phyloP scores from a whole-genome alignment of 2,113 vertebrate genomes.

The Thalassoma bifasciatum region DNA sequence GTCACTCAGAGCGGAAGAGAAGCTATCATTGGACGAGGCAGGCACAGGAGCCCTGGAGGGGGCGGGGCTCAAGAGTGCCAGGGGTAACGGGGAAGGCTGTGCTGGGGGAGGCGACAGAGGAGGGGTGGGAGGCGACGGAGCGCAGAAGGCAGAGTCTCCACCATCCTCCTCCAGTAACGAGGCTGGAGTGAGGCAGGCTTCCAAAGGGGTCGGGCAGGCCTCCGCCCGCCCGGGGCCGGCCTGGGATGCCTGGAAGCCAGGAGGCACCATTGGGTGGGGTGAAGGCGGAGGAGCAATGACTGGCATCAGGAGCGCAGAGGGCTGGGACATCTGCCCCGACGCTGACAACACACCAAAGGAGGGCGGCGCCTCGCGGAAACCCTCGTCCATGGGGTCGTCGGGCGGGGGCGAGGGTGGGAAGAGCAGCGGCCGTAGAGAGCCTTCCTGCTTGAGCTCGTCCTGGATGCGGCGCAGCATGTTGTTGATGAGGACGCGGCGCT shows the following conservation, averaged over 20 bases:
- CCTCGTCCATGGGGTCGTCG: conserved; percentile 87
- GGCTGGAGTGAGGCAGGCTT: conserved; percentile 93
- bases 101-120: conserved; percentile 84
- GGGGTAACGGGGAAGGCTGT: conserved; percentile 74
- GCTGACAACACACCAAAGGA: conserved; percentile 81
- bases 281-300: conserved; percentile 80
- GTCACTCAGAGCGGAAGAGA: conserved; percentile 91
- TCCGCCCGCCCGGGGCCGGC: conserved; percentile 40
- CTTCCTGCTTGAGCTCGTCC: conserved; percentile 96
- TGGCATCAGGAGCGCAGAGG: conserved; percentile 66
- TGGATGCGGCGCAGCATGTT: conserved; percentile 99
- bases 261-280: conserved; percentile 68
- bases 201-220: conserved; percentile 83
- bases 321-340: conserved; percentile 59
- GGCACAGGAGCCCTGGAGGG: conserved; percentile 73
- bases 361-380: conserved; percentile 89
- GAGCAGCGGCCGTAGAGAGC: conserved; percentile 89
- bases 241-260: conserved; percentile 54
- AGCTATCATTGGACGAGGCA: conserved; percentile 84
- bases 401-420: conserved; percentile 88
- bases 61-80: conserved; percentile 68
- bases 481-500: conserved; percentile 97
- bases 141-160: conserved; percentile 84
- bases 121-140: conserved; percentile 81
- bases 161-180: conserved; percentile 93